Evolutionary conservation across 1,140 invertebrate species (phyloP).

Genomic region (Hirudo medicinalis): DNA sequence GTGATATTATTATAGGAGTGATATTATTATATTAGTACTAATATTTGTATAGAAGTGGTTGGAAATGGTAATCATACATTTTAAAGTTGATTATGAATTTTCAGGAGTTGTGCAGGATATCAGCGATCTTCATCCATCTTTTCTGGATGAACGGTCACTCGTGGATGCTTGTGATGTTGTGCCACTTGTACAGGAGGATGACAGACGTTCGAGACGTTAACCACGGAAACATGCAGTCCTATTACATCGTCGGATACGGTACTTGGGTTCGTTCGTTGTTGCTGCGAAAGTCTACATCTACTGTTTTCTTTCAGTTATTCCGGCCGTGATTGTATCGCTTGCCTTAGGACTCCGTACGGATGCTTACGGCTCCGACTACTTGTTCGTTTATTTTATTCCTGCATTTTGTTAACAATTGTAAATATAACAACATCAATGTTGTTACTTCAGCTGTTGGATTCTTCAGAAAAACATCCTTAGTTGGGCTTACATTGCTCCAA

Average conservation of each 20-base stretch:
- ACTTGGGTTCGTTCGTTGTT: neutral
- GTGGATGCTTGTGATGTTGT: constrained; percentile 77
- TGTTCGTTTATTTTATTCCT: constrained; percentile 28
- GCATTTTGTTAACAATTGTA: neutral
- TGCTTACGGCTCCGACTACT: constrained; percentile 76
- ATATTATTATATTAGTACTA: no score
- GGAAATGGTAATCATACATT: no score
- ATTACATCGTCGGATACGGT: constrained; percentile 84
- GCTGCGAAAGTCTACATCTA: constrained; percentile 1
- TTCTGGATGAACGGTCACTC: constrained; percentile 73
- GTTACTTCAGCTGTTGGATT: constrained; percentile 1
- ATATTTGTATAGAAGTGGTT: no score
- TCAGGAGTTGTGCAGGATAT: constrained; percentile 56
- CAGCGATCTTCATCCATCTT: constrained; percentile 82
- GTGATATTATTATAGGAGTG: no score
- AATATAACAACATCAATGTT: neutral
- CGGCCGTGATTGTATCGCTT: constrained; percentile 75
- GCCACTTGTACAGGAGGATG: constrained; percentile 84
- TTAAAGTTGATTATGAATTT: neutral
- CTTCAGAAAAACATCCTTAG: constrained; percentile 18
- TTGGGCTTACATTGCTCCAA: neutral
- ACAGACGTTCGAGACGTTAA: constrained; percentile 91
- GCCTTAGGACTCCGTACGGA: constrained; percentile 83
- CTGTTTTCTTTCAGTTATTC: constrained; percentile 47
- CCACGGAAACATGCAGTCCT: constrained; percentile 82